Evolutionary conservation across 2,113 vertebrate species (phyloP).

Genomic region (Mola mola): DNA sequence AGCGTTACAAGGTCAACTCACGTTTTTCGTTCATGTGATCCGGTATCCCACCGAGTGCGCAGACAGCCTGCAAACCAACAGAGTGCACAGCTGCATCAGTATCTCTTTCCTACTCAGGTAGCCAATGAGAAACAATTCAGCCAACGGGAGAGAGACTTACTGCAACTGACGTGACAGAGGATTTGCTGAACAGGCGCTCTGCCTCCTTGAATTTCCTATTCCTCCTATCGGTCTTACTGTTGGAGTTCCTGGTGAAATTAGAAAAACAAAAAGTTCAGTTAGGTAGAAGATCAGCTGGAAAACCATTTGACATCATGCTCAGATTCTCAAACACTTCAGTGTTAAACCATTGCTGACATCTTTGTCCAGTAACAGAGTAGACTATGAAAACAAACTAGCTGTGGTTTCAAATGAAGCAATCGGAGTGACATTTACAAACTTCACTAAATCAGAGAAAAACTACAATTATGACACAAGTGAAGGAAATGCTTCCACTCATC

Average conservation of each 20-base stretch:
- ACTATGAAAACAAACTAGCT: too few species aligned
- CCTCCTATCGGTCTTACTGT: conserved; percentile 95
- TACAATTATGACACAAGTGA: too few species aligned
- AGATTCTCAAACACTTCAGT: too few species aligned
- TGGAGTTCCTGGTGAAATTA: conserved; percentile 87
- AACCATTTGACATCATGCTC: too few species aligned
- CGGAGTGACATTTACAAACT: too few species aligned
- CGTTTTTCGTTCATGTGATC: conserved; percentile 98
- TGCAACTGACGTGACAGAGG: conserved; percentile 95
- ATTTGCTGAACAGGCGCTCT: conserved; percentile 97
- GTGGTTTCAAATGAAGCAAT: too few species aligned
- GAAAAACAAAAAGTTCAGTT: background rate
- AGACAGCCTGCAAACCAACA: conserved; percentile 86
- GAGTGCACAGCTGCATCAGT: background rate
- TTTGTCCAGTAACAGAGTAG: too few species aligned
- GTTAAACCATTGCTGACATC: too few species aligned
- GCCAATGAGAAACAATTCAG: background rate
- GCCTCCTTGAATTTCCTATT: conserved; percentile 99
- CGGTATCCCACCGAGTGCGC: conserved; percentile 93
- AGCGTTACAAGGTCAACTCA: conserved; percentile 76
- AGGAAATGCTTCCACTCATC: too few species aligned
- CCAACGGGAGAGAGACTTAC: conserved; percentile 80
- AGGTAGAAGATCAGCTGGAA: too few species aligned
- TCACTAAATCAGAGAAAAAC: too few species aligned
- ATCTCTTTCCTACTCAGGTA: background rate